Evolutionary conservation across 2,797 vertebrate genomes (phyloP).

Genomic region (Pogoniulus pusillus): DNA sequence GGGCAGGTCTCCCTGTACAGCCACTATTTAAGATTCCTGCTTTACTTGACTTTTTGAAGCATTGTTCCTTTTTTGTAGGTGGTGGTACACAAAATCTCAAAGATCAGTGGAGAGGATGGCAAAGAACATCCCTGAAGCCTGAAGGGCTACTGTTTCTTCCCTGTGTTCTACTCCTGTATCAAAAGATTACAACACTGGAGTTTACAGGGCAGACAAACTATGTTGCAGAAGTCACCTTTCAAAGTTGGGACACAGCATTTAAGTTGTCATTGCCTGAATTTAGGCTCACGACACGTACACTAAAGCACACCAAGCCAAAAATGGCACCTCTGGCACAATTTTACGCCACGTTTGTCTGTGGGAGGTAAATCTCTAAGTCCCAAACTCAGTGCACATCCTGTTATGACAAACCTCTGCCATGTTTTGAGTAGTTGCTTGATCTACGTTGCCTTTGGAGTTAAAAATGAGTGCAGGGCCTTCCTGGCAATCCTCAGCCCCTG

Average conservation of each 20-base stretch:
- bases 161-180: background rate
- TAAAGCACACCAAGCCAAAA: background rate
- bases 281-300: background rate
- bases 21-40: background rate
- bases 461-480: background rate
- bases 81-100: background rate
- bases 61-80: background rate
- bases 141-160: background rate
- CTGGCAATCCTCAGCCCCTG: background rate
- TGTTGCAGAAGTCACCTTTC: background rate
- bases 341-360: background rate
- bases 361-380: background rate
- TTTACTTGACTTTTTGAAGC: background rate
- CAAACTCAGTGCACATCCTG: accelerated
- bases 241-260: background rate
- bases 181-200: background rate
- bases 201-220: background rate
- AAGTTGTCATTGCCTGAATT: background rate
- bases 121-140: background rate
- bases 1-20: background rate
- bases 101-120: background rate
- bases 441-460: background rate
- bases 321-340: background rate
- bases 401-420: accelerated
- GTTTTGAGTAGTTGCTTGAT: background rate